These are phyloP conservation scores for Paracyclopina nana DNA, from an alignment of 1,140 invertebrate genomes.

Conservation along the genomic window DNA sequence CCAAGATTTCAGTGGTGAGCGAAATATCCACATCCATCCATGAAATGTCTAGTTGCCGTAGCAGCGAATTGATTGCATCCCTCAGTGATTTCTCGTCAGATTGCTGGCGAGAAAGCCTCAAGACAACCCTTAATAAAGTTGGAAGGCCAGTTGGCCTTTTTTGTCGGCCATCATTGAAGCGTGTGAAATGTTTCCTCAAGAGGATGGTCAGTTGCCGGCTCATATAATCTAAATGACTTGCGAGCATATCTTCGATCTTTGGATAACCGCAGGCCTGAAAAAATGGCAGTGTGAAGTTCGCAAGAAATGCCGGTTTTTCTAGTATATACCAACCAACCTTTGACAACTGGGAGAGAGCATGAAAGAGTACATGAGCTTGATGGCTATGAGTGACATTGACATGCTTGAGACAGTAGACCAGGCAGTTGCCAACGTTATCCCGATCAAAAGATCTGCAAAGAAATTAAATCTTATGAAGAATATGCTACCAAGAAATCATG, in stretches of 20 bases:
- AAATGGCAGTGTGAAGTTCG: neutral
- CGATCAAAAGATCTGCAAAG: too few relatives aligned
- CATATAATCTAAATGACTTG: neutral
- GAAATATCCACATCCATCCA: constrained; percentile 3
- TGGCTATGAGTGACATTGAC: too few relatives aligned
- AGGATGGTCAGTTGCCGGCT: neutral
- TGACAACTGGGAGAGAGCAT: too few relatives aligned
- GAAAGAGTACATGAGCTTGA: too few relatives aligned
- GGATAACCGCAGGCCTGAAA: neutral
- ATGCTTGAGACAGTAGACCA: too few relatives aligned
- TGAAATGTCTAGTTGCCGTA: constrained; percentile 6
- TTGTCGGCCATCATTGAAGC: neutral
- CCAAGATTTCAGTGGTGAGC: constrained; percentile 4
- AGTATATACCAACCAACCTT: too few relatives aligned
- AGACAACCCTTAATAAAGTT: constrained; percentile 1
- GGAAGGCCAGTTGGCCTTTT: neutral
- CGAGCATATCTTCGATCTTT: neutral
- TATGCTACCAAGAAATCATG: too few relatives aligned
- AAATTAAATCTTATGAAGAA: too few relatives aligned
- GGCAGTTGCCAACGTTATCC: too few relatives aligned
- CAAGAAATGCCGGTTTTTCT: neutral
- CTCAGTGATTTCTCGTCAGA: too few relatives aligned
- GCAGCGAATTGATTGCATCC: neutral
- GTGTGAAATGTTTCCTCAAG: neutral
- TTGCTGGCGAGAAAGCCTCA: too few relatives aligned